Evolutionary conservation across 2,113 vertebrate species (phyloP), one percentile per base, ranked within the genome.

Genomic region (Ageneiosus marmoratus): DNA sequence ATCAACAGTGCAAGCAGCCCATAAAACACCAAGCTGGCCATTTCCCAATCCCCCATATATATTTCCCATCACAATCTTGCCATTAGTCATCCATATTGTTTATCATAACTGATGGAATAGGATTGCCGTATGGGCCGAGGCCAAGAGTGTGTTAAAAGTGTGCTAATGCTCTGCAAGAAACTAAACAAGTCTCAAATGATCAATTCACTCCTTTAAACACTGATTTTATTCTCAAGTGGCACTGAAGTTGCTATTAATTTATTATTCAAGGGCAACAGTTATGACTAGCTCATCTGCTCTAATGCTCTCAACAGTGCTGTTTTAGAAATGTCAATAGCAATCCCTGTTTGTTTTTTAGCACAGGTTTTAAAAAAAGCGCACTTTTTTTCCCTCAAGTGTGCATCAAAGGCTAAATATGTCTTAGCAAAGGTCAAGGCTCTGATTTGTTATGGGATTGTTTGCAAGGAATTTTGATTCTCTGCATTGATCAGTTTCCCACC

Each of bases 401-500:
- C 90, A 91, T 89, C 85, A 91, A 89, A 82, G 91, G 91, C 90
- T 91, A 93, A 93, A 94, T 93, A 92, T 92, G 90, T 91, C 87
- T 77, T 86, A 85, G 90, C 84, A 91, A 92, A 93, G 91, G 92
- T 91, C 92, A 95, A 89, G 83, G 82, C 81, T 85, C 89, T 85
- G 86, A 91, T 93, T 94, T 97, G 90, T 95, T 95, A 91, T 88
- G 89, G 91, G 81, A 85, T 86, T 89, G 88, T 91, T 96, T 87
- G 89, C 83, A 88, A 90, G 87, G 90, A 90, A 94, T 93, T 94
- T 93, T 94, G 92, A 95, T 94, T 86, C 81, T 65, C 91, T 88
- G 81, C 89, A 89, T 90, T 93, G 93, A 95, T 96, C 94, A 95
- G 92, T 94, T 94, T 93, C 91, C 90, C 84, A 88, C 91, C 92